Percentiles rank a stretch among this genome's conserved stretches.
phyloP scores from a whole-genome alignment of 2,113 vertebrate species.

The Microtus oregoni region DNA sequence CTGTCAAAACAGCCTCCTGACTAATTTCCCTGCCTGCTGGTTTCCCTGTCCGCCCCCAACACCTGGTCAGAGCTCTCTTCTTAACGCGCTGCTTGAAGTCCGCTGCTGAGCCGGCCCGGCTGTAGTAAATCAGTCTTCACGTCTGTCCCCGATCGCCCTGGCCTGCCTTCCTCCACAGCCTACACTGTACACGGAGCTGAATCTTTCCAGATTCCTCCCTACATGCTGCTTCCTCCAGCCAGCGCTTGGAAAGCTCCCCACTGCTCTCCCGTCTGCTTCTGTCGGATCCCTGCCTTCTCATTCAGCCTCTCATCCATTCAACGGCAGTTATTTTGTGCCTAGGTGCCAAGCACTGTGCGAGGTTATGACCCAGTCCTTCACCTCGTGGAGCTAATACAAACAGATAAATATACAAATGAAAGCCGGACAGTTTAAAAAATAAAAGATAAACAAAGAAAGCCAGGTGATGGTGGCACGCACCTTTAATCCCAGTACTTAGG shows the following conservation, averaged over 20 bases:
- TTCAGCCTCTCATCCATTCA: conserved; percentile 51
- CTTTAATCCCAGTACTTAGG: not conserved
- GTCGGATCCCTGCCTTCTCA: conserved; percentile 24
- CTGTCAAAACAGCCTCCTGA: conserved; percentile 69
- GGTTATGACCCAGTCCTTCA: conserved; percentile 22
- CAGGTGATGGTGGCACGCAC: not conserved
- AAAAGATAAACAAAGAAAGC: no score
- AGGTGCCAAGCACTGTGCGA: conserved; percentile 19
- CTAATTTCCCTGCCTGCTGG: conserved; percentile 45
- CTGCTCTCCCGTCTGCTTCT: not conserved
- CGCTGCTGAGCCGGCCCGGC: not conserved
- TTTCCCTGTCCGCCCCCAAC: conserved; percentile 15
- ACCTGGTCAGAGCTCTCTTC: conserved; percentile 55
- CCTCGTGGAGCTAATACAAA: not conserved
- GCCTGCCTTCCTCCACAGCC: conserved; percentile 5
- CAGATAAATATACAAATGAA: not conserved
- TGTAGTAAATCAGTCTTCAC: conserved; percentile 12
- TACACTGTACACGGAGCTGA: not conserved
- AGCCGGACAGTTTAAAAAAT: no score
- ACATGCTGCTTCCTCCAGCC: conserved; percentile 8
- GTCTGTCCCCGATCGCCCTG: not conserved
- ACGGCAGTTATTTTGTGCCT: not conserved
- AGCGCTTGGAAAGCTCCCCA: not conserved
- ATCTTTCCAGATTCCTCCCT: not conserved
- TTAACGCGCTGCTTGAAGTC: not conserved